These are phyloP conservation scores for Passer montanus DNA, from an alignment of 2,113 vertebrate genomes.

Conservation along the genomic window DNA sequence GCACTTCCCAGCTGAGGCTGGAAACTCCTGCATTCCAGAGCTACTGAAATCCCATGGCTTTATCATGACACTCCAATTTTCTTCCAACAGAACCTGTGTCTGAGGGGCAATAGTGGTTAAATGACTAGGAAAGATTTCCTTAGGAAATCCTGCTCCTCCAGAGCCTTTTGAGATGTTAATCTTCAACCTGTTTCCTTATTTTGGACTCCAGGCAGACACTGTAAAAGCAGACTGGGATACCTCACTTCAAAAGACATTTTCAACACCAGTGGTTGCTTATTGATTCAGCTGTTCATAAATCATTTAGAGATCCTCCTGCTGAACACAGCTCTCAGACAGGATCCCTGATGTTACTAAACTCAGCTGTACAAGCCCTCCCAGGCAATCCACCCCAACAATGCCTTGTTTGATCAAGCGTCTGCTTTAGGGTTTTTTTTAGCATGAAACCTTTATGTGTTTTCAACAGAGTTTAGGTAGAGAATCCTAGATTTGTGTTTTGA, in stretches of 20 bases:
- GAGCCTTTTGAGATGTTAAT: conserved; percentile 46
- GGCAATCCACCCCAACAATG: conserved; percentile 42
- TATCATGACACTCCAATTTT: background rate
- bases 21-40: background rate
- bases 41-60: background rate
- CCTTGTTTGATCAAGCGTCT: conserved; percentile 48
- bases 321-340: conserved; percentile 46
- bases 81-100: background rate
- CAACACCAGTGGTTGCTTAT: conserved; percentile 56
- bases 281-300: conserved; percentile 68
- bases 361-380: conserved; percentile 21
- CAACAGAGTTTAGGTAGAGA: conserved; percentile 1
- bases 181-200: conserved; percentile 31
- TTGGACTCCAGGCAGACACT: conserved; percentile 29
- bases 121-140: conserved; percentile 3
- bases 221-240: conserved; percentile 11
- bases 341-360: conserved; percentile 57
- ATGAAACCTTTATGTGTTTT: conserved; percentile 5
- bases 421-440: conserved; percentile 18
- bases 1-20: background rate
- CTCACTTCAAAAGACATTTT: conserved; percentile 61
- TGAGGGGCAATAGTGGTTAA: conserved; percentile 25
- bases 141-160: conserved; percentile 22
- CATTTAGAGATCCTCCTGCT: conserved; percentile 65
- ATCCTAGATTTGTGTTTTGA: conserved; percentile 1